Evolutionary conservation across 2,113 vertebrate genomes (phyloP), one percentile per base, ranked within the genome.

Genomic region (Psettodes erumei): DNA sequence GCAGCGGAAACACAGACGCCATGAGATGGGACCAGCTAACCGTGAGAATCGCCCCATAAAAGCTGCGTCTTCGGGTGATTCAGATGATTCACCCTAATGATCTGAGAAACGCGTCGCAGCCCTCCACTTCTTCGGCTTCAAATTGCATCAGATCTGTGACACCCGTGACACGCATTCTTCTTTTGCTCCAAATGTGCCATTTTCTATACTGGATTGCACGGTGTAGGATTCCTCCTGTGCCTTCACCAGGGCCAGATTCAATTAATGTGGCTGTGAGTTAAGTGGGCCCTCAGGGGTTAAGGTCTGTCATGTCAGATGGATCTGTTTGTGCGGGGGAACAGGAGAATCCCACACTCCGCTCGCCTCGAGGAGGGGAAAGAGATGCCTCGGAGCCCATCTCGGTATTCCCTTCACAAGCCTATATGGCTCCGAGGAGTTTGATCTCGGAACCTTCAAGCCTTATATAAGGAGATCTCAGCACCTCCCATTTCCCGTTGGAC

Each of bases 221-320:
- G 58, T 77, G 71, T 77, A 61, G 47, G 35, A 18, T 81, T 89
- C 72, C 77, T 67, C 54, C 38, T 37, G 78, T 68, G 65, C 72
- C 63, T 87, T 79, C 67, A 75, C 69, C 54, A 83, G 74, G 75
- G 84, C 86, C 65, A 77, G 70, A 87, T 88, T 90, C 84, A 91
- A 89, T 92, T 90, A 91, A 87, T 81, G 73, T 86, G 74, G 77
- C 70, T 83, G 69, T 62, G 83, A 89, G 85, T 86, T 90, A 92
- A 93, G 89, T 90, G 87, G 88, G 83, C 88, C 89, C 88, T 79
- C 60, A 79, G 88, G 90, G 90, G 82, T 92, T 91, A 90, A 91
- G 79, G 82, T 86, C 88, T 90, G 90, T 92, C 91, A 85, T 84
- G 91, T 91, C 82, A 86, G 87, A 90, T 90, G 86, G 86, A 91